Conservation (phyloP, 2,888 invertebrate species). For the Orthosia gothica region DNA sequence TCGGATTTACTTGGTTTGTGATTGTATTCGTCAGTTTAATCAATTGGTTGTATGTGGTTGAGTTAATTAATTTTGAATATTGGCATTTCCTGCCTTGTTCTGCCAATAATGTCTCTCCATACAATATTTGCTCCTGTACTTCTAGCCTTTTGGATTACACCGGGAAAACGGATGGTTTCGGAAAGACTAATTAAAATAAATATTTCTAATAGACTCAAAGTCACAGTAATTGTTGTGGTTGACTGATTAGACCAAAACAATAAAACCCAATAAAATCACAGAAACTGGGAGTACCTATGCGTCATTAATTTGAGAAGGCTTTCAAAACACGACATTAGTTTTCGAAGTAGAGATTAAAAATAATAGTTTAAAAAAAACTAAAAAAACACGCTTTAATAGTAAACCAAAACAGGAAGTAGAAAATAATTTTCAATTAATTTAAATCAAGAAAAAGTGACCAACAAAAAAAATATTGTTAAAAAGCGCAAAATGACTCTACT, state of each 20-base stretch:
- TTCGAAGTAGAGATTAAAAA: no score
- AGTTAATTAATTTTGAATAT: slow-evolving; percentile 25
- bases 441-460: no score
- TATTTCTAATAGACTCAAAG: not conserved
- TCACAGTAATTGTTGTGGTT: not conserved
- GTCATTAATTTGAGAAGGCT: no score
- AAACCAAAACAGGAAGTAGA: no score
- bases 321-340: no score
- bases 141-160: not conserved
- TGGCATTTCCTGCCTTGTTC: slow-evolving; percentile 2
- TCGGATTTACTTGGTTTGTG: slow-evolving; percentile 63
- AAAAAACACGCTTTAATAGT: no score
- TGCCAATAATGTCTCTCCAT: not conserved
- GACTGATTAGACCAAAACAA: not conserved
- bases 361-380: no score
- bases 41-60: slow-evolving; percentile 16
- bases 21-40: slow-evolving; percentile 53
- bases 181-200: not conserved
- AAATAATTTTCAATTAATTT: no score
- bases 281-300: not conserved
- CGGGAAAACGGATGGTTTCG: not conserved
- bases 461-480: no score
- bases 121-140: not conserved
- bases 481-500: no score
- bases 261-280: not conserved